Evolutionary conservation across 2,888 invertebrate species (phyloP), one percentile per base, ranked within the genome.

Genomic region (Hyposoter dolosus): DNA sequence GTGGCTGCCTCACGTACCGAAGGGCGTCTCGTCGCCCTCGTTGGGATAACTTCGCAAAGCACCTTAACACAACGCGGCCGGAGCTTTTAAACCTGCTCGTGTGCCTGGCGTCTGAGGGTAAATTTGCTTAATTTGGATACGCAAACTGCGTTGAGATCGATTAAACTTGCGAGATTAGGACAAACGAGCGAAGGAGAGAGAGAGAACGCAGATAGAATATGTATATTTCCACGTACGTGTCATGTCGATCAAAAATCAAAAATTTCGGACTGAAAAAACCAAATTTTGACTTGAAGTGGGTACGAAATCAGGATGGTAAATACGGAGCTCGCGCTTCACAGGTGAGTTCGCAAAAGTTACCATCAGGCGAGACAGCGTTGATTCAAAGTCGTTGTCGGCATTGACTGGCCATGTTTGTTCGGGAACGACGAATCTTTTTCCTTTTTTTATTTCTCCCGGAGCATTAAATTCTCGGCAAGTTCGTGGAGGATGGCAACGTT

Each of bases 81-180:
- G 88, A 87, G 81, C 88, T 88, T 85, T 66, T 69, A 79, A 80
- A 76, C 40, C 78, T 40, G 40, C 10, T 50, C 65, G 43, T 28
- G 60, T 63, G 56, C 53, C 56, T 43, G 71, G 82, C 85, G 87
- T 86, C 83, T 82, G 47, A 65, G 72, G 81, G 68, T 71, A 83
- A 85, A 88, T 85, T 88, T 87, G 84, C 78, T 81, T 84, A 74
- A 90, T 85, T 86, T 87, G 82, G 82, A 77, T 85, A 65, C 35
- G 80, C 85, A 85, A 85, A 87, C 79, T 80, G 82, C 74, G 82
- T 84, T 56, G 47, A 78, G 85, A 86, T 88, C 80, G 85, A 88
- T 87, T 89, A 84, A 87, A 86, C 81, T 80, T 69, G 69, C 23
- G 60, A 47, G 43, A 56, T 35, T 75, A n/a, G 56, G 19, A 32